Evolutionary conservation across 1,140 invertebrate genomes (phyloP), one percentile per base, ranked within the genome.

Genomic region (Pygmarrhopalites habei): DNA sequence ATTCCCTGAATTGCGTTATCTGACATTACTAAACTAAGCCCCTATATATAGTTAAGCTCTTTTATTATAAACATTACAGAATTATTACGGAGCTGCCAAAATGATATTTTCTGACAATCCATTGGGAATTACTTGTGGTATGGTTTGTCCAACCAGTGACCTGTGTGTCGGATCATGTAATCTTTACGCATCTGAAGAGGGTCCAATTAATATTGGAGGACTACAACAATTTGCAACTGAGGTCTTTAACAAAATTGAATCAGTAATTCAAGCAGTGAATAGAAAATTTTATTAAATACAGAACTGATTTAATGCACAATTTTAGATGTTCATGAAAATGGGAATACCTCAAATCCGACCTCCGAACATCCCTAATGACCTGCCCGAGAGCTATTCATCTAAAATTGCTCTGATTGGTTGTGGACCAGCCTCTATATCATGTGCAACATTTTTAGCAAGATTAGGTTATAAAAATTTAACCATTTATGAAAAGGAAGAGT

Each of bases 121-220:
- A 0, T 77, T 98, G 26, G 95, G 91, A 0, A 78, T 99, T 0
- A 96, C 94, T 0, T 99, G 95, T 74, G 95, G 96, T 21, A 99
- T 99, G 96, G 94, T 99, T 10, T 99, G 95, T 73, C 95, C 96
- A 3, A 98, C 95, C 0, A 95, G 92, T 75, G 95, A 99, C 75
- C 82, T 99, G 0, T 99, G 96, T 75, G 94, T 98, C 2, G 95
- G 95, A 0, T 92, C 93, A 0, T 99, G 96, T 75, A 99, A 99
- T 77, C 78, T 99, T 1, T 86, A 90, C 72, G 95, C 94, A 0
- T 84, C 85, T 2, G 95, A 99, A 76, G 95, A 98, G 77, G 95
- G 95, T 0, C 85, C 95, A 0, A 99, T 99, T 65, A 99, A 99
- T 73, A 99, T 99, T 73, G 95, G 95, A 1, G 95, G 95, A 1